Conservation (phyloP, 2,113 vertebrate genomes). For the Rhombomys opimus region DNA sequence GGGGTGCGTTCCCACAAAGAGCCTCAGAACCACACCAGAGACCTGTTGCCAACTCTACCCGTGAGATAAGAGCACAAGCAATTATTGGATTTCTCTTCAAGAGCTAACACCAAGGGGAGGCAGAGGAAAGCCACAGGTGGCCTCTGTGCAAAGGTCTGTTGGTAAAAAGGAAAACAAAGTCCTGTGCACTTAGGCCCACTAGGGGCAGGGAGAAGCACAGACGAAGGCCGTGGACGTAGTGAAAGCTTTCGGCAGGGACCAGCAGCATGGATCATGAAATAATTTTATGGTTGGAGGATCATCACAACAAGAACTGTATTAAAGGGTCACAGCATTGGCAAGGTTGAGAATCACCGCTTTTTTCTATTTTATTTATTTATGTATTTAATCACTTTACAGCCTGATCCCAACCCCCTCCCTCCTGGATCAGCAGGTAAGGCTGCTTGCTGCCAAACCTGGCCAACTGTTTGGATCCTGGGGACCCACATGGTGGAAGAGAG, state of each 20-base stretch:
- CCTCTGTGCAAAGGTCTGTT: not conserved
- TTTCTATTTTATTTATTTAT: too few species aligned
- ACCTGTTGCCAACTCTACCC: accelerated
- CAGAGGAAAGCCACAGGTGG: not conserved
- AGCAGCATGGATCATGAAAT: not conserved
- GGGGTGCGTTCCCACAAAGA: accelerated
- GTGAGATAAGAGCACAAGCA: not conserved
- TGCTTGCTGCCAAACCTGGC: not conserved
- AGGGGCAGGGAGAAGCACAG: not conserved
- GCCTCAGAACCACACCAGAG: accelerated
- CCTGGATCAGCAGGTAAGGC: not conserved
- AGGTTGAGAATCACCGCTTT: not conserved
- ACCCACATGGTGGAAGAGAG: not conserved
- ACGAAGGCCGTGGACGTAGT: not conserved
- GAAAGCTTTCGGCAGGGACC: not conserved
- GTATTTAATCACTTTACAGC: too few species aligned
- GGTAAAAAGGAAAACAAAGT: not conserved
- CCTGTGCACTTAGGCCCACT: accelerated
- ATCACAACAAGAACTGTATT: not conserved
- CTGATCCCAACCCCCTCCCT: too few species aligned
- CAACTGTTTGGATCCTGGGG: not conserved
- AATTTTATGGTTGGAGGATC: not conserved
- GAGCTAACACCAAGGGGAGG: not conserved
- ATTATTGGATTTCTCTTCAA: not conserved
- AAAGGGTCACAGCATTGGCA: not conserved